Conservation (phyloP, 2,113 vertebrate species). For the Toxotes chatareus region DNA sequence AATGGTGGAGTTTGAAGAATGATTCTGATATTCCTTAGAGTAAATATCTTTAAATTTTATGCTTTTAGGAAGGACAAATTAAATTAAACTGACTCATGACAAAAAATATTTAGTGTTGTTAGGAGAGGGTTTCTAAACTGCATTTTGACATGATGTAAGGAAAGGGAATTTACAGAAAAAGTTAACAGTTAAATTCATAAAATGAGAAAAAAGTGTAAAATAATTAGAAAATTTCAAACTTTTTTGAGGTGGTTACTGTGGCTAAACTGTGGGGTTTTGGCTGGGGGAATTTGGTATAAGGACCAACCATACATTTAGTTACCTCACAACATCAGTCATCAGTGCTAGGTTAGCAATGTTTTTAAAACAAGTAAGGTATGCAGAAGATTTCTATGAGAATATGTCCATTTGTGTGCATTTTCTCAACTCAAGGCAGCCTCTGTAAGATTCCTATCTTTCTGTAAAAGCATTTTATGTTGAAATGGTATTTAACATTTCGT, state of each 20-base stretch:
- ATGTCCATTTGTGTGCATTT: conserved; percentile 24
- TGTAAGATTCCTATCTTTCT: not conserved
- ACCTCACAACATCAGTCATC: not conserved
- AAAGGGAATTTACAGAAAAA: not conserved
- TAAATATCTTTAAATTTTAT: not conserved
- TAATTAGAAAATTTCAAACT: not conserved
- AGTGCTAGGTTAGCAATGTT: conserved; percentile 20
- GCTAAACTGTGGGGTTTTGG: not conserved
- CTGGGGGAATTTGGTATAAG: not conserved
- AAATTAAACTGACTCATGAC: not conserved
- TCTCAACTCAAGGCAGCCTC: not conserved
- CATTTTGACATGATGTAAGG: not conserved
- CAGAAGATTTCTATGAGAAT: not conserved
- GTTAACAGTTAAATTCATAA: conserved; percentile 6
- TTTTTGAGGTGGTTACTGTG: not conserved
- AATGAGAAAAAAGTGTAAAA: not conserved
- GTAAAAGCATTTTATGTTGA: conserved; percentile 19
- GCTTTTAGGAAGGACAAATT: not conserved
- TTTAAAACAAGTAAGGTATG: not conserved
- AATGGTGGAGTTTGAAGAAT: conserved; percentile 19
- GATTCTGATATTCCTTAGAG: not conserved
- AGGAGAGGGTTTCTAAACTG: not conserved
- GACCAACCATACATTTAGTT: not conserved
- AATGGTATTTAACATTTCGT: conserved; percentile 44
- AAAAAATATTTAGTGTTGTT: not conserved